Base-by-base conservation (phyloP, 2,113 vertebrate genomes). In the Rhegmatorhina hoffmannsi region DNA sequence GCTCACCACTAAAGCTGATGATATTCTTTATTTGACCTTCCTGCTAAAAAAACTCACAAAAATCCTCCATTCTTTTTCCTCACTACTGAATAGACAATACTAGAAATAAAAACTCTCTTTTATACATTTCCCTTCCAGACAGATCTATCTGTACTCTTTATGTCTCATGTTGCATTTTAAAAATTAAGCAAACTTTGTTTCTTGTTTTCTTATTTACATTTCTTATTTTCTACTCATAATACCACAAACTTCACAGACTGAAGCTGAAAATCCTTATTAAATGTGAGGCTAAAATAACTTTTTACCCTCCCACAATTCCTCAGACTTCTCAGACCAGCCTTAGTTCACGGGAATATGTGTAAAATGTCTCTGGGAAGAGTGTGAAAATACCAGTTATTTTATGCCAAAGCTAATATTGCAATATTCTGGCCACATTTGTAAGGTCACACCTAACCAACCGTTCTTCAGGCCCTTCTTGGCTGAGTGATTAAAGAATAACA, bases 51-150 rank as follows among this genome's bases (percentile, higher is more conserved):
- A 21, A n/a, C n/a, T n/a, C n/a, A 29, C 17, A n/a, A 58, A 13
- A 26, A 13, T 1, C 1, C 29, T 11, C 3, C 11, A 29, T 6
- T 2, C 15, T 47, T 47, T 14, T n/a, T 5, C 17, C 36, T 79
- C 52, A 16, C 8, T 50, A 31, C 4, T 63, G 21, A 83, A 17
- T 5, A 55, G 11, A 59, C 4, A 78, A 52, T n/a, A 9, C 4
- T 46, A 9, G 19, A 83, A 44, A 44, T 63, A 72, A 64, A 36
- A 36, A 36, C 36, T n/a, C n/a, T 56, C 52, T 40, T 43, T 14
- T 13, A 3, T 14, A 43, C 6, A 10, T 26, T 73, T 49, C 1
- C 24, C 38, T 70, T 81, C 21, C 63, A 43, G 28, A 13, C 8
- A 58, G 11, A 19, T 5, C 16, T 44, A 16, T 17, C 26, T 19